phyloP scores from a whole-genome alignment of 1,140 invertebrate genomes.

The Alviniconcha marisindica region DNA sequence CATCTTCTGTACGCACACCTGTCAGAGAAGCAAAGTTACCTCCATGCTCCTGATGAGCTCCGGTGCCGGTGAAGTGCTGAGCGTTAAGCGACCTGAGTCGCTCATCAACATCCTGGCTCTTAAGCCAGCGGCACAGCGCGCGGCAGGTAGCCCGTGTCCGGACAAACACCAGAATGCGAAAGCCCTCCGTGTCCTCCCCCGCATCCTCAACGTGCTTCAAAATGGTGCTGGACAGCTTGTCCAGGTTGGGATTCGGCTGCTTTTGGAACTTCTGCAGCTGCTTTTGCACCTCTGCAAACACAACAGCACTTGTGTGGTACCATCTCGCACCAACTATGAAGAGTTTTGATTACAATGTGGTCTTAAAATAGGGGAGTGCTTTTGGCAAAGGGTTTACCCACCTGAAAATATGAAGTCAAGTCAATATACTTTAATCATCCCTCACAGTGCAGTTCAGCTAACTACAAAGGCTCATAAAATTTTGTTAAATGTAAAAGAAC shows the following conservation, averaged over 20 bases:
- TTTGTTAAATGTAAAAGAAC: too few species aligned
- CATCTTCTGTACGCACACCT: too few species aligned
- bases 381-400: too few species aligned
- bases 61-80: conserved; percentile 44
- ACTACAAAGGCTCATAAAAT: too few species aligned
- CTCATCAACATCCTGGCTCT: not conserved
- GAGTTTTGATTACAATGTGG: too few species aligned
- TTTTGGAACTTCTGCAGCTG: not conserved
- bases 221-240: conserved; percentile 32
- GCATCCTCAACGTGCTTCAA: conserved; percentile 29
- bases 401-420: too few species aligned
- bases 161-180: conserved; percentile 52
- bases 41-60: conserved; percentile 48
- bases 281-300: not conserved
- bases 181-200: not conserved
- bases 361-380: too few species aligned
- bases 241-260: conserved; percentile 45
- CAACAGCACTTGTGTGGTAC: not conserved
- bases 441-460: too few species aligned
- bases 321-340: too few species aligned
- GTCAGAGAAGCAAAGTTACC: too few species aligned
- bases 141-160: conserved; percentile 45
- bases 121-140: conserved; percentile 49
- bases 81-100: conserved; percentile 43
- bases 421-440: too few species aligned